A percentile compares a stretch with the other conserved stretches of the same genome.
Conservation (phyloP, 2,797 vertebrate species). For the Perodicticus potto region DNA sequence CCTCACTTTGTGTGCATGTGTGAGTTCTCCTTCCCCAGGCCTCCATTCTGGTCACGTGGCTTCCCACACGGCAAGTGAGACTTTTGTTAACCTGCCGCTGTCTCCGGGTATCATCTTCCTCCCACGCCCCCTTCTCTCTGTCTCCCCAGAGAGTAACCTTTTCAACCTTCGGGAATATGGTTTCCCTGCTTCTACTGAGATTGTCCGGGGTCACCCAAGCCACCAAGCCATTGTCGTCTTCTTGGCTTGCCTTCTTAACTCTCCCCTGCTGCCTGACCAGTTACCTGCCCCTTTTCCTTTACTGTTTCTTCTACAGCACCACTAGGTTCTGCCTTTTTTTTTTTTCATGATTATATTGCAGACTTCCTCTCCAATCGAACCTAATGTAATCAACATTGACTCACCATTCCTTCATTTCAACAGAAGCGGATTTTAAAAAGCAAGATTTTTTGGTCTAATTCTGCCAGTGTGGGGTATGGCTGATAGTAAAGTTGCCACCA, state of each 20-base stretch:
- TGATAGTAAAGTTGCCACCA: background rate
- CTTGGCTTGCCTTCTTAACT: background rate
- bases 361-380: background rate
- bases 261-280: background rate
- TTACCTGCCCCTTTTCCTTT: background rate
- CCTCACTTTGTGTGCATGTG: background rate
- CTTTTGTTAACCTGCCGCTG: background rate
- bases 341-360: background rate
- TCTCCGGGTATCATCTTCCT: background rate
- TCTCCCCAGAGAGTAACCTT: background rate
- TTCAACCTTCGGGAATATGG: background rate
- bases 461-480: background rate
- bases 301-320: background rate
- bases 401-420: background rate
- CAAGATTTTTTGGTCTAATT: background rate
- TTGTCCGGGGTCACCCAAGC: background rate
- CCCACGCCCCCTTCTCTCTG: background rate
- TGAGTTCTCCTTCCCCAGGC: background rate
- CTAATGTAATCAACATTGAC: background rate
- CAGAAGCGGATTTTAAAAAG: background rate
- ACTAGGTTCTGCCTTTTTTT: background rate
- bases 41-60: background rate
- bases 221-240: background rate
- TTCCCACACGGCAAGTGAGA: background rate
- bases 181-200: background rate